Percentiles rank a stretch among this genome's conserved stretches.
Conservation (phyloP, 2,888 invertebrate genomes). For the Lasioglossum lativentre region DNA sequence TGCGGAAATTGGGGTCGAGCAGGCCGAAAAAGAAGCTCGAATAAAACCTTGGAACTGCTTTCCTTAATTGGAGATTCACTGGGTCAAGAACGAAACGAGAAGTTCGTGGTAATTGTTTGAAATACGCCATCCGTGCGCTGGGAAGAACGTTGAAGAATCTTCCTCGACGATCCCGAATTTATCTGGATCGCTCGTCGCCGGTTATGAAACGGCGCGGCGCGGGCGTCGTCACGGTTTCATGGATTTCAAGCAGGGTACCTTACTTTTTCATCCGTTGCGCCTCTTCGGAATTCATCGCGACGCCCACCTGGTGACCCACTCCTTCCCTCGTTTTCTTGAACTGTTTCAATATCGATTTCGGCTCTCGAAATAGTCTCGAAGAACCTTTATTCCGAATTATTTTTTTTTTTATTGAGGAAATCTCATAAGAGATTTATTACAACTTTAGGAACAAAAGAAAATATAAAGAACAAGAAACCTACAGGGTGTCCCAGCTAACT, state of each 20-base stretch:
- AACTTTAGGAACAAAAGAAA: too few relatives aligned
- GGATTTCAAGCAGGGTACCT: neutral
- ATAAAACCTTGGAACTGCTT: neutral
- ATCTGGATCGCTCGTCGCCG: neutral
- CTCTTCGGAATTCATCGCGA: slow-evolving; percentile 14
- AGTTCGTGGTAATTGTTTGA: neutral
- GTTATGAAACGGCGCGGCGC: neutral
- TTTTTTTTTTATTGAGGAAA: too few relatives aligned
- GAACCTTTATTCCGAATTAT: neutral
- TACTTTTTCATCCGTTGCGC: neutral
- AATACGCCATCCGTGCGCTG: neutral
- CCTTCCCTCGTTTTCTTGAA: neutral
- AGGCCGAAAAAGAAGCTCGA: neutral
- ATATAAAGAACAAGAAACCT: too few relatives aligned
- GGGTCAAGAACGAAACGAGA: slow-evolving; percentile 1
- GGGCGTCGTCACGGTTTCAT: neutral
- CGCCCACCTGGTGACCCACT: slow-evolving; percentile 11
- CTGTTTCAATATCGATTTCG: neutral
- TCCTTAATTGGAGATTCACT: slow-evolving; percentile 1
- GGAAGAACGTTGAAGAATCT: slow-evolving; percentile 1
- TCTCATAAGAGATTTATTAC: too few relatives aligned
- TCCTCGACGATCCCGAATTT: neutral
- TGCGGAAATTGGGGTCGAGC: neutral
- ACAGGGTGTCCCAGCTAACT: too few relatives aligned
- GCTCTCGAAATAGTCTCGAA: neutral